Base-by-base conservation (phyloP, 1,140 invertebrate genomes). In the Anthonomus grandis region DNA sequence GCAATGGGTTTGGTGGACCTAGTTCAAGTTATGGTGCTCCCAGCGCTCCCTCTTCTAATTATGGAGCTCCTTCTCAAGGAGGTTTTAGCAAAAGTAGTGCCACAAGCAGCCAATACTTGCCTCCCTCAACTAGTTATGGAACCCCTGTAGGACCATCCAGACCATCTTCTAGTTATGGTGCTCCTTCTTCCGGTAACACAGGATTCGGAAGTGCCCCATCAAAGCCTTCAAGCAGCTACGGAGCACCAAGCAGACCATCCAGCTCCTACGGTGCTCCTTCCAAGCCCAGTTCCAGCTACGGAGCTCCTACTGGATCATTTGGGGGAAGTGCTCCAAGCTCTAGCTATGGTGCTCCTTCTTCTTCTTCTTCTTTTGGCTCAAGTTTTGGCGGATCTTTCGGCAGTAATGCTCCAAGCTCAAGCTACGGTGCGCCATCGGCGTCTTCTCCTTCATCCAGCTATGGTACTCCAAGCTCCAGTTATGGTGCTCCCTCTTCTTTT, bases 271-370 rank as follows among this genome's bases (percentile, higher is more conserved):
- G 73, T 34, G 67, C 74, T 15, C 73, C 74, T 23, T 4, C 25
- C 23, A 18, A 5, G 23, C 57, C 57, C 13, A 41, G 74, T 37
- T 74, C 70, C 31, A 71, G 74, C 48, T 78, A 77, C 61, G 76
- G 77, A n/a, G 76, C 77, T 18, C 75, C 54, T 21, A 8, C 42
- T 8, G 22, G 19, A 5, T 19, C 67, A 10, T 58, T 51, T 5
- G 34, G 49, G 15, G 60, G 62, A 34, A 57, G 62, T 4, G 50
- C 17, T 25, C 51, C 53, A 0, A 42, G 74, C 38, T 74, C 70
- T 34, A 71, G 73, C 46, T 79, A 77, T 59, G 76, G 77, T 18
- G 77, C 77, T 17, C 76, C 75, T 23, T 64, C 61, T 17, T 67
- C 59, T 0, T 44, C 74, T 34, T 73, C 69, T 34, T 72, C 74